Percentiles rank a stretch among this genome's conserved stretches.
phyloP scores from a whole-genome alignment of 2,113 vertebrate genomes.

The Ctenomys sociabilis region DNA sequence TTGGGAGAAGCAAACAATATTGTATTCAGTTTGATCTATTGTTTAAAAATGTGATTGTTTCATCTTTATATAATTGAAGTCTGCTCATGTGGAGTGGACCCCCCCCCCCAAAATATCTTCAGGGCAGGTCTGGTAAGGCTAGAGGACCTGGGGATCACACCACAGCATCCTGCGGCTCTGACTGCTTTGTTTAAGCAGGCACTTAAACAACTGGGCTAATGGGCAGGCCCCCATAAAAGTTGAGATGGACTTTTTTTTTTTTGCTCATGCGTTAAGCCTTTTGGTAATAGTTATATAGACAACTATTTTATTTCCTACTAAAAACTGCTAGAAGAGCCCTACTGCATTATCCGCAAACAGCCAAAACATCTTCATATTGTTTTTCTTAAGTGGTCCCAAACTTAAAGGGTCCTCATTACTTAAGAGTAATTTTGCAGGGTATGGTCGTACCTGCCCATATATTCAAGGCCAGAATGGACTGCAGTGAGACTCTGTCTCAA shows the following conservation, averaged over 20 bases:
- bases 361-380: neutral
- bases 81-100: neutral
- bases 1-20: conserved; percentile 34
- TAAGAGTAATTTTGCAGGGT: conserved; percentile 10
- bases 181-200: too few species aligned
- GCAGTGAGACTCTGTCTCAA: neutral
- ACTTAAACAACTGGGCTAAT: too few species aligned
- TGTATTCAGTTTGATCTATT: conserved; percentile 21
- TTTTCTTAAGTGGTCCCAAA: conserved; percentile 9
- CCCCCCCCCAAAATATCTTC: too few species aligned
- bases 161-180: too few species aligned
- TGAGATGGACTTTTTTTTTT: too few species aligned
- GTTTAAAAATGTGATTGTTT: conserved; percentile 20
- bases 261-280: neutral
- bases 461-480: neutral
- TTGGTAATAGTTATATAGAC: conserved; percentile 45
- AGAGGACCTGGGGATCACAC: too few species aligned
- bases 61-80: conserved; percentile 6
- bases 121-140: too few species aligned
- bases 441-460: neutral
- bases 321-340: neutral
- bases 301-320: neutral
- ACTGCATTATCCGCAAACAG: neutral
- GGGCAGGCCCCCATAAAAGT: too few species aligned
- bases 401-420: neutral